Percentiles rank a stretch among this genome's conserved stretches.
These are phyloP conservation scores for Loriculus beryllinus DNA, from an alignment of 2,797 vertebrate species.

Conservation along the genomic window DNA sequence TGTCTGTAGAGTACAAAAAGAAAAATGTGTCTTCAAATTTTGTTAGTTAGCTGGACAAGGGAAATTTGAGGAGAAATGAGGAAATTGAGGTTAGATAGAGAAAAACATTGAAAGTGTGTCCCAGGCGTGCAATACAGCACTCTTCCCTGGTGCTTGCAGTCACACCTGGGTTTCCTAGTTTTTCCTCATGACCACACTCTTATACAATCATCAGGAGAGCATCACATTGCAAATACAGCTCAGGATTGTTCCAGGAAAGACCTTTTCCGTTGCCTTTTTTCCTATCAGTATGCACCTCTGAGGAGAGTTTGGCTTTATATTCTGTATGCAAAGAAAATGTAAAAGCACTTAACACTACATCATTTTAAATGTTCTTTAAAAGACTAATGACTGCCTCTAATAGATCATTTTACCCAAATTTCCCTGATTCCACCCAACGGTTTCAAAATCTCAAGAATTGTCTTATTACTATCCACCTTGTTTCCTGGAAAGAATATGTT, in stretches of 20 bases:
- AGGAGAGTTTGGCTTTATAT: neutral
- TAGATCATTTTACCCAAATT: neutral
- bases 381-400: neutral
- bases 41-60: neutral
- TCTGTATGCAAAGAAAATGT: neutral
- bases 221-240: neutral
- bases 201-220: neutral
- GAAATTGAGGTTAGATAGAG: neutral
- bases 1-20: neutral
- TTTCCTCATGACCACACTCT: neutral
- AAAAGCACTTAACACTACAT: neutral
- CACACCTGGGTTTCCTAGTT: neutral
- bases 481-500: neutral
- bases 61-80: neutral
- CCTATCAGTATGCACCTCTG: neutral
- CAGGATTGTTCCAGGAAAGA: neutral
- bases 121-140: neutral
- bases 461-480: neutral
- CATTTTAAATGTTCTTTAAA: neutral
- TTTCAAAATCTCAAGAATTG: neutral
- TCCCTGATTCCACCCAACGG: neutral
- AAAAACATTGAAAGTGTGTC: accelerated
- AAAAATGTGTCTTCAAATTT: neutral
- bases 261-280: neutral
- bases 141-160: neutral